Base-by-base conservation (phyloP, 2,888 invertebrate species). In the Alentia gelatinosa region DNA sequence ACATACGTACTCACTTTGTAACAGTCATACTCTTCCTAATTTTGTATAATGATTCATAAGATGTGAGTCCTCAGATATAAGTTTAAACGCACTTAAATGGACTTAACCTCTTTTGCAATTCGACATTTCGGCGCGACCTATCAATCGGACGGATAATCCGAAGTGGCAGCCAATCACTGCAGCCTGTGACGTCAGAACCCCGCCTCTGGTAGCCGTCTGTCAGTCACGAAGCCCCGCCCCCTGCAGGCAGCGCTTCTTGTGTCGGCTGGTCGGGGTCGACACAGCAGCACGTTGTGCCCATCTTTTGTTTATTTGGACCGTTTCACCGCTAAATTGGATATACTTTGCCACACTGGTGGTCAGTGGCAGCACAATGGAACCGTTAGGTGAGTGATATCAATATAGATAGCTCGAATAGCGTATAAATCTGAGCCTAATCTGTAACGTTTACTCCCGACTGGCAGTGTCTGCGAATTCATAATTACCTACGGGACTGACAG, bases 101-200 rank as follows among this genome's bases (percentile, higher is more conserved):
- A n/a, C n/a, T n/a, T n/a, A n/a, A n/a, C n/a, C n/a, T n/a, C n/a
- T n/a, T n/a, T n/a, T n/a, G n/a, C n/a, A n/a, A n/a, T n/a, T n/a
- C n/a, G n/a, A n/a, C n/a, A n/a, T n/a, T n/a, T n/a, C n/a, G n/a
- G n/a, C n/a, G n/a, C n/a, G n/a, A 63, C 63, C 15, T 63, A 63
- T 63, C 63, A 63, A 63, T 63, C 63, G 23, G 26, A 63, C 23
- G 5, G 15, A 63, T 37, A 79, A 79, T 79, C 37, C 23, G 15
- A 35, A 79, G 79, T 86, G 42, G 86, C 47, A 26, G 50, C 86
- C 86, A 86, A 86, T 86, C 86, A 86, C 26, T 47, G 86, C 47
- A 0, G 33, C 33, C 33, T 30, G 86, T 86, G 86, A 86, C 86
- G 86, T 86, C 86, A 86, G 86, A 12, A 47, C 42, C 50, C 86